Percentiles rank a stretch among this genome's conserved stretches.
phyloP scores from a whole-genome alignment of 1,140 invertebrate species.

The Stenopsyche tienmushanensis region DNA sequence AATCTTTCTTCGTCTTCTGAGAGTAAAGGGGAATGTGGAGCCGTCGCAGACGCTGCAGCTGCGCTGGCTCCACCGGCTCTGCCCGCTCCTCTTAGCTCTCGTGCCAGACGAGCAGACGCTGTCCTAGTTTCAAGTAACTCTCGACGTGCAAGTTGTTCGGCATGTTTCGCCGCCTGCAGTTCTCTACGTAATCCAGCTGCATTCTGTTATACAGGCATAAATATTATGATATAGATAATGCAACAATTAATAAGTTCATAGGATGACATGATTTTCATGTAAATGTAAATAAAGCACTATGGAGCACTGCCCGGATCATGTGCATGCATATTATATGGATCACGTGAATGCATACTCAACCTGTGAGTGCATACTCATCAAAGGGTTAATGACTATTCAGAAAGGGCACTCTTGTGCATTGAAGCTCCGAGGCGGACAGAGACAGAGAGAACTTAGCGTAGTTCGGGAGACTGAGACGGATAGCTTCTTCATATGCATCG shows the following conservation, averaged over 20 bases:
- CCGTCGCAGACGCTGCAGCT: neutral
- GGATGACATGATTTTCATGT: neutral
- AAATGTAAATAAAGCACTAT: neutral
- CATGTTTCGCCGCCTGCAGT: conserved; percentile 9
- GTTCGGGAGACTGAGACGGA: too few relatives aligned
- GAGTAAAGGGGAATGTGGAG: neutral
- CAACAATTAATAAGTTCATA: neutral
- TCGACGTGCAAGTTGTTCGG: conserved; percentile 21
- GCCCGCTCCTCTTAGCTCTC: neutral
- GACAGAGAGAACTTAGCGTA: too few relatives aligned
- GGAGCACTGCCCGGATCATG: too few relatives aligned
- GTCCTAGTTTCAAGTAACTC: conserved; percentile 25
- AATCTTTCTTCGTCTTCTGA: conserved; percentile 8
- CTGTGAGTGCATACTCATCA: too few relatives aligned
- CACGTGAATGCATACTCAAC: too few relatives aligned
- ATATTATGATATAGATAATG: neutral
- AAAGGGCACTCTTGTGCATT: too few relatives aligned
- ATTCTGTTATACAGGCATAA: too few relatives aligned
- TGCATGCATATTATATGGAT: too few relatives aligned
- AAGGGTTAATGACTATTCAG: too few relatives aligned
- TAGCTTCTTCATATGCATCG: too few relatives aligned
- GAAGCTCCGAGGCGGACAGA: too few relatives aligned
- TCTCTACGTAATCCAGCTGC: conserved; percentile 22
- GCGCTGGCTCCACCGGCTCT: neutral
- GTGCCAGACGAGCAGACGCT: neutral